Conservation (phyloP, 2,888 invertebrate species). For the Flexamia atlantica region DNA sequence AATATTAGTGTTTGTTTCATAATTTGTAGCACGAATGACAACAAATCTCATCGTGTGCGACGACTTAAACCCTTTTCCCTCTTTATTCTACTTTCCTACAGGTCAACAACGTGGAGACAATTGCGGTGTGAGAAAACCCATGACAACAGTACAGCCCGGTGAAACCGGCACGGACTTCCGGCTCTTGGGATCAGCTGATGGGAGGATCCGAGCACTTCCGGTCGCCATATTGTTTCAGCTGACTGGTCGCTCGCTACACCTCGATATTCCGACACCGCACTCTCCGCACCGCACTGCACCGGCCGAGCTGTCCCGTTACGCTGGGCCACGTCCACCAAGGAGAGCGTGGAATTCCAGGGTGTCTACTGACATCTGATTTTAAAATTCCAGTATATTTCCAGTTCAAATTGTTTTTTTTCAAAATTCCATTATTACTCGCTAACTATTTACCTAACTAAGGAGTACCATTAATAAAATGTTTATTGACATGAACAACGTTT, state of each 20-base stretch:
- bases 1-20: no score
- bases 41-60: no score
- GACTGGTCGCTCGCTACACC: slow-evolving; percentile 21
- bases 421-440: no score
- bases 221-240: slow-evolving; percentile 42
- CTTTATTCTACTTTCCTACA: neutral
- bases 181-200: slow-evolving; percentile 33
- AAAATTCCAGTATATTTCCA: no score
- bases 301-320: slow-evolving; percentile 11
- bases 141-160: slow-evolving; percentile 24
- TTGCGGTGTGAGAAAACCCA: slow-evolving; percentile 13
- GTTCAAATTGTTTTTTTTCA: no score
- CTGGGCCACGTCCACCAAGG: neutral
- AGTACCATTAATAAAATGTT: no score
- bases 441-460: no score
- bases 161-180: slow-evolving; percentile 41
- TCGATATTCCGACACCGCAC: neutral
- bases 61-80: no score
- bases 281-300: neutral
- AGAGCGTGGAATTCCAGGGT: neutral
- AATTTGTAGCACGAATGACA: no score
- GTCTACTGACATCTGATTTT: no score
- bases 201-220: slow-evolving; percentile 32
- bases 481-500: no score
- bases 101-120: slow-evolving; percentile 15